Evolutionary conservation across 2,797 vertebrate species (phyloP).

Genomic region (Tiaroga cobitis): DNA sequence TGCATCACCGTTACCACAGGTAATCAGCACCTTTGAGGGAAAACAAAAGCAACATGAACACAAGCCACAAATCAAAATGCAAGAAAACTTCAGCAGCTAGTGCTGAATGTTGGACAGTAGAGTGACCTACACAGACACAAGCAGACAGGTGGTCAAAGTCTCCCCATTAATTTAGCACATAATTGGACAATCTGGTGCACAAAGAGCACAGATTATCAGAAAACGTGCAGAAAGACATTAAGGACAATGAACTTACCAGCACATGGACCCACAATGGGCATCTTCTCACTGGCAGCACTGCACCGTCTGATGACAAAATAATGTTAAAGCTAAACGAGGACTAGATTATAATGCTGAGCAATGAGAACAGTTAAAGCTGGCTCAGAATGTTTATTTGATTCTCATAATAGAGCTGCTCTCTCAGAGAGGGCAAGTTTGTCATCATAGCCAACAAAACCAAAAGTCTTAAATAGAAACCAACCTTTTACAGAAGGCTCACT

Average conservation of each 20-base stretch:
- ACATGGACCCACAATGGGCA: accelerated
- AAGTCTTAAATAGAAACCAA: accelerated
- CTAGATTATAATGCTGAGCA: not conserved
- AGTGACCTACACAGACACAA: constrained; percentile 84
- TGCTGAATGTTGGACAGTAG: constrained; percentile 80
- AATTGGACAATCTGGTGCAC: constrained; percentile 86
- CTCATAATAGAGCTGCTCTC: constrained; percentile 75
- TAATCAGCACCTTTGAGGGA: not conserved
- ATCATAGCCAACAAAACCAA: constrained; percentile 74
- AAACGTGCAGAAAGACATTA: constrained; percentile 38
- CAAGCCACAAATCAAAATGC: too few species aligned
- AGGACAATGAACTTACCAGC: not conserved
- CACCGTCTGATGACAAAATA: not conserved
- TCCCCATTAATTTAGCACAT: constrained; percentile 84
- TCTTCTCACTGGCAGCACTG: not conserved
- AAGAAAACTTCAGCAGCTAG: too few species aligned
- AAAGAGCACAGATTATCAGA: constrained; percentile 77
- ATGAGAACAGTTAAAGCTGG: constrained; percentile 49
- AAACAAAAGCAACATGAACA: not conserved
- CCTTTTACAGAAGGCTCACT: not conserved
- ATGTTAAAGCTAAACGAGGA: not conserved
- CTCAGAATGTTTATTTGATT: constrained; percentile 72
- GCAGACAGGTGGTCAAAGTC: constrained; percentile 85
- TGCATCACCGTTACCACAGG: not conserved
- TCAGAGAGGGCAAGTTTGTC: constrained; percentile 93